phyloP scores from a whole-genome alignment of 1,140 invertebrate species.

The Nixonia krombeini region DNA sequence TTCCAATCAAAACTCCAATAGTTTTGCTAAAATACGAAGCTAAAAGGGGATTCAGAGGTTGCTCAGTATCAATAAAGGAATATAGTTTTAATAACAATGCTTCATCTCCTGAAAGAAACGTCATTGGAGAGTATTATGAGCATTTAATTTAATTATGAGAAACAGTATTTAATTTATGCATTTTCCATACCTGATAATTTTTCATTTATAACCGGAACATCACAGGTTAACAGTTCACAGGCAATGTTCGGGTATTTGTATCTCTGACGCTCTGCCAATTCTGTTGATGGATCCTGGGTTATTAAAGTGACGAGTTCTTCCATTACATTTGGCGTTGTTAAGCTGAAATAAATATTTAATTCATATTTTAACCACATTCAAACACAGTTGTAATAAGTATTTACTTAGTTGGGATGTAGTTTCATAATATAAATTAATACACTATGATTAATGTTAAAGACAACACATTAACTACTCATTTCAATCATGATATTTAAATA shows the following conservation, averaged over 20 bases:
- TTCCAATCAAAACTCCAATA: conserved; percentile 86
- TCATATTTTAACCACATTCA: no score
- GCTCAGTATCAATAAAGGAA: conserved; percentile 88
- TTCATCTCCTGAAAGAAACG: conserved; percentile 74
- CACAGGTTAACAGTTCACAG: conserved; percentile 93
- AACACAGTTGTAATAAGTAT: no score
- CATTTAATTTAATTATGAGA: no score
- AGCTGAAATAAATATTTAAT: conserved; percentile 75
- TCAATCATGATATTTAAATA: background rate
- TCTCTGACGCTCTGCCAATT: conserved; percentile 82
- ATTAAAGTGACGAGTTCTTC: conserved; percentile 89
- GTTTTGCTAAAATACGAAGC: conserved; percentile 97
- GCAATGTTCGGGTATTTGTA: conserved; percentile 95
- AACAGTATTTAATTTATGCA: background rate
- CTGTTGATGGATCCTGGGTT: conserved; percentile 85
- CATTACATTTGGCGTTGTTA: conserved; percentile 86
- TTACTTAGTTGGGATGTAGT: no score
- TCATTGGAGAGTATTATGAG: background rate
- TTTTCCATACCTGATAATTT: conserved; percentile 76
- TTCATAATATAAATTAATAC: no score
- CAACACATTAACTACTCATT: background rate
- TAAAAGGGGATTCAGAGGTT: conserved; percentile 92
- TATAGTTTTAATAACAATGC: conserved; percentile 87
- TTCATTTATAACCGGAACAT: conserved; percentile 89
- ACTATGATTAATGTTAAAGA: background rate